Conservation (phyloP, 53 echinoderm and acorn worm genomes). For the Holothuria scabra region DNA sequence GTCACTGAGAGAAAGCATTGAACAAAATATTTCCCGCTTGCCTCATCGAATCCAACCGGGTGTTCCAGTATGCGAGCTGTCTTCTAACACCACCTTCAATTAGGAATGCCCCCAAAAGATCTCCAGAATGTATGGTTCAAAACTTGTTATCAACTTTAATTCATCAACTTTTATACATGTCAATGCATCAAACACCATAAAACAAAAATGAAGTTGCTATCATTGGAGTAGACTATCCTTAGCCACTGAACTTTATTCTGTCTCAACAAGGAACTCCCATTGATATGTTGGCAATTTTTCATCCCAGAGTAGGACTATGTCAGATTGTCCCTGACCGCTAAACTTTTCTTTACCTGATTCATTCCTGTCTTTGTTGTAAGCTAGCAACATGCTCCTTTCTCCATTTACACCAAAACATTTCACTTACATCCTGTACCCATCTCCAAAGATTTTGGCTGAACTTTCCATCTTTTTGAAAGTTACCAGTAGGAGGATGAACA, state of each 20-base stretch:
- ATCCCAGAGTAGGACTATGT: conserved; percentile 54
- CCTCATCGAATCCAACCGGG: no score
- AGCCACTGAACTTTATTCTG: conserved; percentile 47
- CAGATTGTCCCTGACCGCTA: conserved; percentile 48
- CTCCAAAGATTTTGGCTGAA: conserved; percentile 62
- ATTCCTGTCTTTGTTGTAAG: conserved; percentile 53
- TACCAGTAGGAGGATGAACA: conserved; percentile 55
- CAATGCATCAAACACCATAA: neutral
- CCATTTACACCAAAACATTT: conserved; percentile 64
- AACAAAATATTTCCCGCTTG: no score
- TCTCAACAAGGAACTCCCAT: conserved; percentile 40
- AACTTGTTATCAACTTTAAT: neutral
- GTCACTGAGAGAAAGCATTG: no score
- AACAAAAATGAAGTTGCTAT: neutral
- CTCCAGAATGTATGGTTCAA: neutral
- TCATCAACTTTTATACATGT: neutral
- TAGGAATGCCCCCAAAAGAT: no score
- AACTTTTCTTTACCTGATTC: conserved; percentile 31
- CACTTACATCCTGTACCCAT: conserved; percentile 51
- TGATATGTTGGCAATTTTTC: conserved; percentile 49
- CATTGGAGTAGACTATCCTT: conserved; percentile 45
- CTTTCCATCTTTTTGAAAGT: conserved; percentile 42
- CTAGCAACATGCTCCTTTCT: conserved; percentile 57
- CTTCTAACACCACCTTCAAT: no score
- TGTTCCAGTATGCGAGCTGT: no score